phyloP scores from a whole-genome alignment of 2,113 vertebrate genomes.

The Rhagologus leucostigma region DNA sequence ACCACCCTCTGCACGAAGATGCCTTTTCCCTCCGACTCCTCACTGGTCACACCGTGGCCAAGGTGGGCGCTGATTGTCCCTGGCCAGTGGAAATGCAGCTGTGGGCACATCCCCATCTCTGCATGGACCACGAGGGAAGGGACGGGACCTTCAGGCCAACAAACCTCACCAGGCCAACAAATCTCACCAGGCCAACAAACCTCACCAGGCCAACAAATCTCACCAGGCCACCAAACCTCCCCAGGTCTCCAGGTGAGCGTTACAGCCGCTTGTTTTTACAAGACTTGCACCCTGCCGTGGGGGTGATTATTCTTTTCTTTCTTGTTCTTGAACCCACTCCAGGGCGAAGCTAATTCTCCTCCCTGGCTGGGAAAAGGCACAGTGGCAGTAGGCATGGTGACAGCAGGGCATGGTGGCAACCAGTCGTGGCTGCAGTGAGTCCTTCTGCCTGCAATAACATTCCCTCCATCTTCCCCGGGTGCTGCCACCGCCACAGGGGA shows the following conservation, averaged over 20 bases:
- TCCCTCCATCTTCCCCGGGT: not conserved
- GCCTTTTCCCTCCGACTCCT: not conserved
- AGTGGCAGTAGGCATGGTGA: not conserved
- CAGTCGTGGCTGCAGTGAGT: not conserved
- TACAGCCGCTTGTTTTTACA: not conserved
- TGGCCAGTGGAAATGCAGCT: not conserved
- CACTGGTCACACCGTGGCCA: not conserved
- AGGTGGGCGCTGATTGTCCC: accelerated
- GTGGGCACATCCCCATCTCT: not conserved
- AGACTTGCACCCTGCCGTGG: not conserved
- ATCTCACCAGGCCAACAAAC: not conserved
- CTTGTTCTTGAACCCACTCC: not conserved
- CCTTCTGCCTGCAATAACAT: not conserved
- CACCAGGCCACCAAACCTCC: too few relatives aligned
- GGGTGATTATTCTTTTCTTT: not conserved
- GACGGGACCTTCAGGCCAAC: not conserved
- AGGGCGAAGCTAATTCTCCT: not conserved
- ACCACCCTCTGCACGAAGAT: accelerated
- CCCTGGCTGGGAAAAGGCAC: not conserved
- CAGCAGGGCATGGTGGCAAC: not conserved
- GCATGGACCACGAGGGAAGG: not conserved
- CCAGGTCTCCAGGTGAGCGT: not conserved
- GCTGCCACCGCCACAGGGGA: not conserved
- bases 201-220: not conserved
- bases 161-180: not conserved